These are phyloP conservation scores for Physella acuta DNA, from an alignment of 1,140 invertebrate genomes.

Conservation along the genomic window DNA sequence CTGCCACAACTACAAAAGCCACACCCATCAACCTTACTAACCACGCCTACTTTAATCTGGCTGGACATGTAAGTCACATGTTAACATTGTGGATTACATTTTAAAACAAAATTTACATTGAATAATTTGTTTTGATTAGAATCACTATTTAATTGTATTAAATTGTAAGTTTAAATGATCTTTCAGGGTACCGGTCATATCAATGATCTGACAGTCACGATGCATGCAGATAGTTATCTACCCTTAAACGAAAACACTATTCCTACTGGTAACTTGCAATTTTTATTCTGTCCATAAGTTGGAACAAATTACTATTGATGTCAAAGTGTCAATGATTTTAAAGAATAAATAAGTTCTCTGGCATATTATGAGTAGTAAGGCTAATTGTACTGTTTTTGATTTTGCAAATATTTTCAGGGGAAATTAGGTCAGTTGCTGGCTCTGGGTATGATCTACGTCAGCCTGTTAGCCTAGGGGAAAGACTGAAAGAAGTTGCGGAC, in stretches of 20 bases:
- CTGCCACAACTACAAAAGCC: constrained; percentile 72
- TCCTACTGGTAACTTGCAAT: constrained; percentile 66
- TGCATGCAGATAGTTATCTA: constrained; percentile 78
- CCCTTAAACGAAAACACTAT: constrained; percentile 73
- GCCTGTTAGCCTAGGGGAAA: constrained; percentile 61
- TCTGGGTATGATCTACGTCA: constrained; percentile 73
- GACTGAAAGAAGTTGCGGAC: constrained; percentile 37
- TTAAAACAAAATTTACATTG: not conserved
- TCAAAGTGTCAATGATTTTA: no score
- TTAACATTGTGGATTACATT: not conserved
- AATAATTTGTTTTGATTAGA: not conserved
- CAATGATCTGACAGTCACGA: constrained; percentile 72
- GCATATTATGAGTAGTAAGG: no score
- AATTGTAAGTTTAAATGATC: not conserved
- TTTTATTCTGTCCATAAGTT: no score
- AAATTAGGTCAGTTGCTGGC: constrained; percentile 67
- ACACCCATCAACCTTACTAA: constrained; percentile 90
- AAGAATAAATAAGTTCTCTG: no score
- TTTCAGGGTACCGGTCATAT: constrained; percentile 62
- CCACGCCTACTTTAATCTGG: constrained; percentile 92
- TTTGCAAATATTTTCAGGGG: constrained; percentile 62
- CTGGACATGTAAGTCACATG: constrained; percentile 70
- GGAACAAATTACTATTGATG: no score
- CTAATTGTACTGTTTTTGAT: not conserved
- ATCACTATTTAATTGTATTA: not conserved